Evolutionary conservation across 1,140 invertebrate genomes (phyloP).

Genomic region (Cherax destructor): DNA sequence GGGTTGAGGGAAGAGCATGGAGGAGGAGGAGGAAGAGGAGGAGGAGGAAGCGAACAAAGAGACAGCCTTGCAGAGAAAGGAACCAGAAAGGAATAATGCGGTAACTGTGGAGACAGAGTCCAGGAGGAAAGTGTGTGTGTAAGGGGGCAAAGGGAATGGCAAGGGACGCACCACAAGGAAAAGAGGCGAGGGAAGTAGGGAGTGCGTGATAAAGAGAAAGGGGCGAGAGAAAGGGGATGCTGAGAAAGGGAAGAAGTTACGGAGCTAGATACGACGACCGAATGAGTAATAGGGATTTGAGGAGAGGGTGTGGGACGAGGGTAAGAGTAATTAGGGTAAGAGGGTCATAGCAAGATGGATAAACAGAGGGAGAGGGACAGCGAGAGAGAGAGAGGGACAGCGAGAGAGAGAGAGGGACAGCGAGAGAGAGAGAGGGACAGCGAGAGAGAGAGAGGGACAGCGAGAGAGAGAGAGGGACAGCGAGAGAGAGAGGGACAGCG

Average conservation of each 20-base stretch:
- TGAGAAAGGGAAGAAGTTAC: constrained; percentile 3
- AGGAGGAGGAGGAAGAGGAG: background rate
- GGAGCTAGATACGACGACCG: background rate
- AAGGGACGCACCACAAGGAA: background rate
- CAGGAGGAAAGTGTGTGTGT: background rate
- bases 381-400: background rate
- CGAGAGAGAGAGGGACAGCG: background rate
- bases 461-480: too few species aligned
- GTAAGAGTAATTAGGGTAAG: constrained; percentile 3
- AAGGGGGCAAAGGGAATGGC: background rate
- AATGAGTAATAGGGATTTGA: constrained; percentile 33
- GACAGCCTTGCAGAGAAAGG: background rate
- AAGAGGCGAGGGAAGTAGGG: background rate
- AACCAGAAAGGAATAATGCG: background rate
- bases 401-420: background rate
- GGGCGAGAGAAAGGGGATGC: background rate
- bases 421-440: background rate
- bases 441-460: too few species aligned
- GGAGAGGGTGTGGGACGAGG: constrained; percentile 4
- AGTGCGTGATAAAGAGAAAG: constrained; percentile 2
- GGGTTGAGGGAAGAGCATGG: too few species aligned
- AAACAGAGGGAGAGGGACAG: background rate
- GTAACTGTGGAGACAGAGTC: too few species aligned
- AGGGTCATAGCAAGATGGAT: background rate
- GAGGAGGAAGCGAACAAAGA: background rate